Conservation (phyloP, 2,888 invertebrate species). For the Lymantria dispar region DNA sequence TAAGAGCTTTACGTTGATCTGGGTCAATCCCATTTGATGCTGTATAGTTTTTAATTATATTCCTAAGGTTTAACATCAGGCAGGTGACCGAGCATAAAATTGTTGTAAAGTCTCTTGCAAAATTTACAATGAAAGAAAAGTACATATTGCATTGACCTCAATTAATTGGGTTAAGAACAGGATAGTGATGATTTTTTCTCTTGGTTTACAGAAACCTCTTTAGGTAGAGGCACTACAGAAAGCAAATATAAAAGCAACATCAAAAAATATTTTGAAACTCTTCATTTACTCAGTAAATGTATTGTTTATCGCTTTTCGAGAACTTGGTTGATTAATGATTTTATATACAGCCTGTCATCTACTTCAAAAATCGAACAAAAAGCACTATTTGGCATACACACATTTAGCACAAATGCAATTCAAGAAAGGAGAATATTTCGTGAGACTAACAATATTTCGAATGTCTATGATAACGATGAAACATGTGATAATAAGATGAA, state of each 20-base stretch:
- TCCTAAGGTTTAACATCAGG: no score
- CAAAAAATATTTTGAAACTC: not conserved
- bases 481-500: conserved; percentile 7
- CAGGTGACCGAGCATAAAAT: no score
- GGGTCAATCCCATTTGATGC: no score
- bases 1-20: no score
- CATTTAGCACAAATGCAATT: conserved; percentile 77
- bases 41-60: no score
- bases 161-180: no score
- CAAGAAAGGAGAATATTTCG: conserved; percentile 41
- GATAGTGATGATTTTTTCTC: not conserved
- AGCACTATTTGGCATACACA: conserved; percentile 66
- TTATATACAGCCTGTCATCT: conserved; percentile 9
- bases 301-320: not conserved
- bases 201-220: conserved; percentile 57
- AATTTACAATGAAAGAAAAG: no score
- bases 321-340: conserved; percentile 20
- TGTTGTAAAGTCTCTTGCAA: no score
- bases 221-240: conserved; percentile 65
- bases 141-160: no score
- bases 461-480: not conserved
- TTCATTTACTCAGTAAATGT: not conserved
- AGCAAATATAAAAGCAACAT: not conserved
- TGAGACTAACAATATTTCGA: conserved; percentile 16
- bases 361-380: conserved; percentile 7